A percentile compares a stretch with the other conserved stretches of the same genome.
These are phyloP conservation scores for Acleris laterana DNA, from an alignment of 2,888 invertebrate genomes.

Conservation along the genomic window DNA sequence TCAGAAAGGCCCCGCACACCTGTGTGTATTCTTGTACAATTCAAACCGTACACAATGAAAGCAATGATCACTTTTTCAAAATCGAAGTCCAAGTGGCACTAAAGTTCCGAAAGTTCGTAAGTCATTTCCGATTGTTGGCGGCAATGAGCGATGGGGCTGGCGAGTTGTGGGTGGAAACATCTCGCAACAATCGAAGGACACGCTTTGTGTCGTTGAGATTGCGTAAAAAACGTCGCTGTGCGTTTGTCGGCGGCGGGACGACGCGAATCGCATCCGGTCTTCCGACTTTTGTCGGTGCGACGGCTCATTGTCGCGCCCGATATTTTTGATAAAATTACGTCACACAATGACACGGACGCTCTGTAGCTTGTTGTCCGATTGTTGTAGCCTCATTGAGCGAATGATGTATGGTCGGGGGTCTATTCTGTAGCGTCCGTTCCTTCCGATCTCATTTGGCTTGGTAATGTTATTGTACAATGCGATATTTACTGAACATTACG, in stretches of 20 bases:
- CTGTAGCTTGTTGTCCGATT: conserved; percentile 79
- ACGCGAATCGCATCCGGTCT: conserved; percentile 82
- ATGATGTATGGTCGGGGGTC: conserved; percentile 70
- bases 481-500: conserved; percentile 67
- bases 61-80: conserved; percentile 52
- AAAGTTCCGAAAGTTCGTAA: conserved; percentile 70
- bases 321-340: conserved; percentile 84
- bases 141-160: conserved; percentile 75
- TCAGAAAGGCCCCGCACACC: conserved; percentile 54
- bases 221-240: conserved; percentile 71
- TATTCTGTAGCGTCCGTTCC: conserved; percentile 60
- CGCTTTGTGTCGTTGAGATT: conserved; percentile 63
- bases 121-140: conserved; percentile 76
- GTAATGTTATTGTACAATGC: conserved; percentile 66
- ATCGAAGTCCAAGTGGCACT: conserved; percentile 65
- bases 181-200: conserved; percentile 71
- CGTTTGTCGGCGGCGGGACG: conserved; percentile 76
- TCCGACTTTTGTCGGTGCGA: conserved; percentile 79
- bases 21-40: conserved; percentile 64
- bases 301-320: conserved; percentile 71
- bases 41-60: conserved; percentile 45
- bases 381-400: conserved; percentile 78
- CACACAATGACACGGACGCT: conserved; percentile 71
- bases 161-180: conserved; percentile 84
- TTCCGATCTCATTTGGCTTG: conserved; percentile 72